phyloP scores from a whole-genome alignment of 2,888 invertebrate genomes.

The Troilus luridus region DNA sequence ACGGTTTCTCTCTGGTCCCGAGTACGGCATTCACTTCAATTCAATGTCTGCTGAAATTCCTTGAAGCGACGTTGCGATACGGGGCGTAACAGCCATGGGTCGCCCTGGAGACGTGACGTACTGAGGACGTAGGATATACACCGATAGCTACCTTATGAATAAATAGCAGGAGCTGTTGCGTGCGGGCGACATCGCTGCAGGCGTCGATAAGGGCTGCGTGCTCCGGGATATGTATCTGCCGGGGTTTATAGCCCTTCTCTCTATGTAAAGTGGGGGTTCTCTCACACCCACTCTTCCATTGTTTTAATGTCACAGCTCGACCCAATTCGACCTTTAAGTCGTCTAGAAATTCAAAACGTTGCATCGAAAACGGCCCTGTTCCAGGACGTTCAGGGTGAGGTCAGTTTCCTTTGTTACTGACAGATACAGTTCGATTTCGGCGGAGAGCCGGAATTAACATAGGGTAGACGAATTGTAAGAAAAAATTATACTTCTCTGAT shows the following conservation, averaged over 20 bases:
- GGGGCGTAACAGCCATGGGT: not conserved
- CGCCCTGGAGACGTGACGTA: not conserved
- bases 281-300: slow-evolving; percentile 52
- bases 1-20: not conserved
- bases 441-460: too few species aligned
- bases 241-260: slow-evolving; percentile 42
- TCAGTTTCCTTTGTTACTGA: not conserved
- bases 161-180: slow-evolving; percentile 46
- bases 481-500: too few species aligned
- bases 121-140: not conserved
- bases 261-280: slow-evolving; percentile 46
- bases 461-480: too few species aligned
- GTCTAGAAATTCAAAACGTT: slow-evolving; percentile 41
- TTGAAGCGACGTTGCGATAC: not conserved
- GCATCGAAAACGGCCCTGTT: not conserved
- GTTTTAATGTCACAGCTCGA: slow-evolving; percentile 53
- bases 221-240: slow-evolving; percentile 51
- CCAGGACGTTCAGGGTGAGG: not conserved
- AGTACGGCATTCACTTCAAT: not conserved
- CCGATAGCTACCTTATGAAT: slow-evolving; percentile 41
- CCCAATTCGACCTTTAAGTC: slow-evolving; percentile 55
- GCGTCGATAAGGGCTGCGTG: slow-evolving; percentile 51
- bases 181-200: slow-evolving; percentile 14
- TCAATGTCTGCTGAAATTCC: not conserved
- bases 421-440: not conserved